phyloP scores from a whole-genome alignment of 1,140 invertebrate species.

The Druon quercuslanigerum region DNA sequence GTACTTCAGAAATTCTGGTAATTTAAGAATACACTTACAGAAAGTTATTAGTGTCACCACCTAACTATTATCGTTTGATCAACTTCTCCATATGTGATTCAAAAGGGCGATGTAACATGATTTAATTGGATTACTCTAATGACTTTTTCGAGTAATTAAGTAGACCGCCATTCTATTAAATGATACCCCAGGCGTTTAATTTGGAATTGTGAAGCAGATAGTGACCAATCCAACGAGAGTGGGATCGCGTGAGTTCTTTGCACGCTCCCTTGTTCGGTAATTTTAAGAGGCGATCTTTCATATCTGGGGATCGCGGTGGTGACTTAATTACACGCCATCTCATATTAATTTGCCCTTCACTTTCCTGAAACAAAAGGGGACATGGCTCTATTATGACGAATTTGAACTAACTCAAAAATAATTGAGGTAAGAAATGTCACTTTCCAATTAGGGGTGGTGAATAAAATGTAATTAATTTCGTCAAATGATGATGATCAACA shows the following conservation, averaged over 20 bases:
- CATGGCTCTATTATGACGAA: slow-evolving; percentile 1
- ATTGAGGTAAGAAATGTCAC: neutral
- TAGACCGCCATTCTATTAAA: slow-evolving; percentile 24
- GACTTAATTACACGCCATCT: slow-evolving; percentile 26
- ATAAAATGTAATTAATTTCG: too few relatives aligned
- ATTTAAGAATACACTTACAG: slow-evolving; percentile 1
- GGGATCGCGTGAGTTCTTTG: slow-evolving; percentile 24
- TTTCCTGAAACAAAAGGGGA: slow-evolving; percentile 21
- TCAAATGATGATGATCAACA: neutral
- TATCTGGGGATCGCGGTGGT: slow-evolving; percentile 13
- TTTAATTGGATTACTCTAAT: slow-evolving; percentile 19
- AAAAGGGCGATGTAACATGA: slow-evolving; percentile 23
- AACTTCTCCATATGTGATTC: slow-evolving; percentile 16
- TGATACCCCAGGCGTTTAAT: slow-evolving; percentile 26
- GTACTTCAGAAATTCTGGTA: neutral
- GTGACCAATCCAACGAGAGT: slow-evolving; percentile 23
- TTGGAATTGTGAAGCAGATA: slow-evolving; percentile 28
- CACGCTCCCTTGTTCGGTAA: neutral
- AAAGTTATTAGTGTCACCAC: neutral
- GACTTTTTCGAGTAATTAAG: slow-evolving; percentile 30
- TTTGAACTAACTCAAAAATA: slow-evolving; percentile 11
- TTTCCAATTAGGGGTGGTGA: neutral
- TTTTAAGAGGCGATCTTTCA: slow-evolving; percentile 29
- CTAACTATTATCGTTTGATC: slow-evolving; percentile 19
- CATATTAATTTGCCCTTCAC: slow-evolving; percentile 18